These are phyloP conservation scores for Paedocypris micromegethes DNA, from an alignment of 2,797 vertebrate species.

Conservation along the genomic window DNA sequence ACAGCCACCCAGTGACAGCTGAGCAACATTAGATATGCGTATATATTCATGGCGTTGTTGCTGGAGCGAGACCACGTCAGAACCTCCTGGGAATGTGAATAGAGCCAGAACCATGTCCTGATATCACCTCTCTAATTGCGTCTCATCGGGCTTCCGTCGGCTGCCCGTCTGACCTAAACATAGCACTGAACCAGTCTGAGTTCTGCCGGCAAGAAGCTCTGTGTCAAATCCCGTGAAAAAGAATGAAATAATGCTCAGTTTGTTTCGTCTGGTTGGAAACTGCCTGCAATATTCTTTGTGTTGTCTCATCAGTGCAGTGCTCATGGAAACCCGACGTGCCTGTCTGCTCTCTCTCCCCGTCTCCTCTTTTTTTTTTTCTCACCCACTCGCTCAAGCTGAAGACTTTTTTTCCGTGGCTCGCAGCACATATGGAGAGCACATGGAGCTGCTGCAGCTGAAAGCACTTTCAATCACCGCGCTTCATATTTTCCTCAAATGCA, in stretches of 20 bases:
- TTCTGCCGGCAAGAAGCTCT: slow-evolving; percentile 29
- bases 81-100: slow-evolving; percentile 8
- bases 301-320: slow-evolving; percentile 37
- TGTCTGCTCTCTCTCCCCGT: slow-evolving; percentile 28
- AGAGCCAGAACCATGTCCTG: slow-evolving; percentile 30
- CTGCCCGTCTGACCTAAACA: slow-evolving; percentile 1
- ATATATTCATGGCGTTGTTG: slow-evolving; percentile 5
- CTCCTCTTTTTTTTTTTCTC: slow-evolving; percentile 1
- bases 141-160: slow-evolving; percentile 10
- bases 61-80: slow-evolving; percentile 7
- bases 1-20: background rate
- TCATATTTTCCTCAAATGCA: slow-evolving; percentile 44
- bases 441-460: slow-evolving; percentile 46
- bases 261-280: slow-evolving; percentile 38
- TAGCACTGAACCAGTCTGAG: background rate
- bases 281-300: slow-evolving; percentile 34
- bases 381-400: slow-evolving; percentile 11
- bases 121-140: slow-evolving; percentile 38
- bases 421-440: slow-evolving; percentile 47
- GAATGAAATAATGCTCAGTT: slow-evolving; percentile 40
- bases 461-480: slow-evolving; percentile 36
- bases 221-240: slow-evolving; percentile 37
- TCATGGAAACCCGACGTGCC: slow-evolving; percentile 45
- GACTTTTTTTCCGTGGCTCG: slow-evolving; percentile 9
- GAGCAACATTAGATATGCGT: slow-evolving; percentile 8